Conservation (phyloP, 1,140 invertebrate species). For the Drosophila lacertosa region DNA sequence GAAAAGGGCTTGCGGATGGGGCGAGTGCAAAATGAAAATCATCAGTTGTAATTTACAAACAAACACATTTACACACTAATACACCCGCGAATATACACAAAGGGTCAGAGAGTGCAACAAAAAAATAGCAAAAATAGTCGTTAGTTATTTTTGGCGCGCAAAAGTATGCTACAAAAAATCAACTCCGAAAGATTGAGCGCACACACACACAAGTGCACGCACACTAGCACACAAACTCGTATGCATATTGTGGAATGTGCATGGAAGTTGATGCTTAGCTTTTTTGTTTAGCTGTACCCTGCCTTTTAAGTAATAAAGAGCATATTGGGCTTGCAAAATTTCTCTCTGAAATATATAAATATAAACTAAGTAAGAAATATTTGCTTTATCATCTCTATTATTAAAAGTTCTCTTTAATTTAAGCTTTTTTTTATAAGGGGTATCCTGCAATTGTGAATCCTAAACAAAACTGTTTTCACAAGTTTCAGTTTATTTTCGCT, state of each 20-base stretch:
- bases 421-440: not conserved
- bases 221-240: not conserved
- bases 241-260: conserved; percentile 35
- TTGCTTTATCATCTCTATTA: too few species aligned
- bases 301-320: not conserved
- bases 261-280: conserved; percentile 22
- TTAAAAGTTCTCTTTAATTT: not conserved
- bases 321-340: not conserved
- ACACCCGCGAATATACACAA: conserved; percentile 6
- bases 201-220: conserved; percentile 7
- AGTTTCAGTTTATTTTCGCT: not conserved
- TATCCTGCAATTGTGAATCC: not conserved
- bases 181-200: not conserved
- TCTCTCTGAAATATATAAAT: too few species aligned
- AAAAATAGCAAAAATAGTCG: conserved; percentile 22
- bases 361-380: too few species aligned
- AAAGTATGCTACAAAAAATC: conserved; percentile 42
- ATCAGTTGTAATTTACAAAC: conserved; percentile 67
- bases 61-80: conserved; percentile 16
- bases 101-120: not conserved
- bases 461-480: not conserved
- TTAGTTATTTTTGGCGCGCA: conserved; percentile 36
- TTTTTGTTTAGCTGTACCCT: not conserved
- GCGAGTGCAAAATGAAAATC: conserved; percentile 42
- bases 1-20: not conserved